phyloP scores from a whole-genome alignment of 1,140 invertebrate species.

The Linepithema humile region DNA sequence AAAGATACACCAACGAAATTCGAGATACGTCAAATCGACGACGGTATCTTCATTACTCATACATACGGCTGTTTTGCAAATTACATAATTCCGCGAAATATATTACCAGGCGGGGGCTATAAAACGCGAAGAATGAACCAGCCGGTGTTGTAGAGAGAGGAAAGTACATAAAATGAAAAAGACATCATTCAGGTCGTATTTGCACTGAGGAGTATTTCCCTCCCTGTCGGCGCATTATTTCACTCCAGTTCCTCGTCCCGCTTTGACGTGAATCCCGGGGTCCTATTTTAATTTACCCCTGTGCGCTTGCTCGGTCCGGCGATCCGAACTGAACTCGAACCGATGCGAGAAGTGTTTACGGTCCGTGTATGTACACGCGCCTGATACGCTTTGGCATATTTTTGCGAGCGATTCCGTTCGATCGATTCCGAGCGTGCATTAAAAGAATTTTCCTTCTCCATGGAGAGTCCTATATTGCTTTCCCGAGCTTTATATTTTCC shows the following conservation, averaged over 20 bases:
- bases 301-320: background rate
- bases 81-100: constrained; percentile 44
- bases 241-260: constrained; percentile 4
- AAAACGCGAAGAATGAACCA: constrained; percentile 9
- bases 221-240: constrained; percentile 25
- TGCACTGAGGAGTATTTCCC: background rate
- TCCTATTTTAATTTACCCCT: constrained; percentile 52
- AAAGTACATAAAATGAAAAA: constrained; percentile 32
- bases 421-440: constrained; percentile 17
- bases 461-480: background rate
- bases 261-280: constrained; percentile 29
- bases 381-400: constrained; percentile 21
- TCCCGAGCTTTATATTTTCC: constrained; percentile 22
- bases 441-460: constrained; percentile 4
- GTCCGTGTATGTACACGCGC: background rate
- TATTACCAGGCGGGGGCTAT: background rate
- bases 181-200: constrained; percentile 8
- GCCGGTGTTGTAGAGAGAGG: background rate
- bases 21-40: background rate
- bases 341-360: constrained; percentile 29
- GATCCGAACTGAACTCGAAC: background rate
- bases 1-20: constrained; percentile 36
- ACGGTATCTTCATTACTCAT: constrained; percentile 48
- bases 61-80: constrained; percentile 27
- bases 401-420: constrained; percentile 32